phyloP scores from a whole-genome alignment of 2,888 invertebrate species.

The Steinernema carpocapsae region DNA sequence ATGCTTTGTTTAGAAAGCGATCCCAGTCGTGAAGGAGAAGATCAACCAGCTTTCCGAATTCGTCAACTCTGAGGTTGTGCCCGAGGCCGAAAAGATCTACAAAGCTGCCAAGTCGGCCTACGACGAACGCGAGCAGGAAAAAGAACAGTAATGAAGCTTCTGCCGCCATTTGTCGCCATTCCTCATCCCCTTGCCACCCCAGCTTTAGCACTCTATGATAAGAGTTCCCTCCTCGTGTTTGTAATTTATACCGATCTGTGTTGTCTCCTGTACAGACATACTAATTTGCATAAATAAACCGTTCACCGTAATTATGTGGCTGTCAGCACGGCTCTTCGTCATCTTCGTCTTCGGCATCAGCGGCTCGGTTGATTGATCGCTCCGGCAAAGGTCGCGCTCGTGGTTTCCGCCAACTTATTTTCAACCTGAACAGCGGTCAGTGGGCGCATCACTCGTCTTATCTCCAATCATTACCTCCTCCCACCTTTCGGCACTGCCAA shows the following conservation, averaged over 20 bases:
- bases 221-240: not conserved
- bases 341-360: too few relatives aligned
- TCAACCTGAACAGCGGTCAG: slow-evolving; percentile 25
- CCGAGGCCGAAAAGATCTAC: slow-evolving; percentile 64
- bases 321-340: slow-evolving; percentile 6
- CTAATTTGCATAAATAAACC: not conserved
- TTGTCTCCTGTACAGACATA: not conserved
- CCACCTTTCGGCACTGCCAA: slow-evolving; percentile 25
- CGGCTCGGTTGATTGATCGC: slow-evolving; percentile 30
- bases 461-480: slow-evolving; percentile 26
- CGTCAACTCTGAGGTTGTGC: slow-evolving; percentile 62
- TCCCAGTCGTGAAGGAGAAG: slow-evolving; percentile 46
- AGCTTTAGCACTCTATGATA: slow-evolving; percentile 22
- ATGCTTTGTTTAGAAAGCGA: slow-evolving; percentile 51
- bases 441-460: slow-evolving; percentile 26
- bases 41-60: slow-evolving; percentile 56
- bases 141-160: not conserved
- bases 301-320: slow-evolving; percentile 12
- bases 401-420: slow-evolving; percentile 17
- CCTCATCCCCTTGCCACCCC: too few relatives aligned
- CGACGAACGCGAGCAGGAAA: slow-evolving; percentile 45
- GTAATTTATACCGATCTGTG: not conserved
- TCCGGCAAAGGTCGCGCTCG: slow-evolving; percentile 30
- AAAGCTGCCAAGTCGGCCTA: slow-evolving; percentile 51
- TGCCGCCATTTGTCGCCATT: not conserved